Evolutionary conservation across 2,113 vertebrate genomes (phyloP), one percentile per base, ranked within the genome.

Genomic region (Phodopus roborovskii): DNA sequence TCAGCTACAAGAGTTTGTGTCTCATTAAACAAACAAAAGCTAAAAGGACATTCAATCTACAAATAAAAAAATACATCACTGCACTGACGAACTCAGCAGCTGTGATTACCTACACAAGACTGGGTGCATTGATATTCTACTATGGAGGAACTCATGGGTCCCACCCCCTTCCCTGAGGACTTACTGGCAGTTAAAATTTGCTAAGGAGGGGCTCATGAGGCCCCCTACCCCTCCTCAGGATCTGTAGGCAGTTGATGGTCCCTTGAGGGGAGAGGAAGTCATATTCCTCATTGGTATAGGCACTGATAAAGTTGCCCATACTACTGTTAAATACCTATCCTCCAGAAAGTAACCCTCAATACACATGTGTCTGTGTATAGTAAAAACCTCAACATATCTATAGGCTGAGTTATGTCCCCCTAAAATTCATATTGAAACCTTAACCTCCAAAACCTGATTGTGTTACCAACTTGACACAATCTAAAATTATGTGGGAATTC

Each of bases 51-150:
- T 83, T 79, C 62, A 93, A 62, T 75, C 73, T 92, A 64, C 36
- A 95, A 85, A 30, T 81, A 93, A 85, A 83, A 83, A 64, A 64
- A 42, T 83, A 42, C 60, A 66, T 48, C 26, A 64, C n/a, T 48
- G 28, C 9, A 33, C 58, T 85, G 39, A 8, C 24, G 28, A 16
- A 48, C 83, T 48, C 83, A 20, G 28, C 42, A 66, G n/a, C 82
- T 62, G 24, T 66, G 24, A 85, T 85, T 48, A 66, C 39, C 53
- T 64, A 39, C 28, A 66, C 17, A 85, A 48, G 16, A 85, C 20
- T 85, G 42, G 16, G 60, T 62, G 28, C 45, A 26, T 33, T 66
- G 28, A 7, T 15, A 33, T 48, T 36, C 60, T 28, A 85, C 30
- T 45, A 39, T n/a, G 33, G 56, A 83, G 20, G 20, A 9, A 36